Conservation (phyloP, 2,888 invertebrate species). For the Nymphalis c-album region DNA sequence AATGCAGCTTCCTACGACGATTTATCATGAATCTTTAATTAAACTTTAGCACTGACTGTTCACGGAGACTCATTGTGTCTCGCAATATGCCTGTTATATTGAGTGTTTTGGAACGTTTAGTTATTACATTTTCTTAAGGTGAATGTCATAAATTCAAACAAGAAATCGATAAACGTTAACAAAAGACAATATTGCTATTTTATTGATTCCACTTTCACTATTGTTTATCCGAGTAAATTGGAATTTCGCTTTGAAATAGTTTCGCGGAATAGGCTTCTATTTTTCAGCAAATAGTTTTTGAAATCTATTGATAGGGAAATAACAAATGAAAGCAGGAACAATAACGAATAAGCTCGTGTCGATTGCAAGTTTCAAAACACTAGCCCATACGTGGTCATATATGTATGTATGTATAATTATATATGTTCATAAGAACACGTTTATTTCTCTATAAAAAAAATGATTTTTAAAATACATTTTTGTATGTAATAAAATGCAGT, state of each 20-base stretch:
- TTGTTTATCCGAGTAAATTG: slow-evolving; percentile 29
- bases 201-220: slow-evolving; percentile 24
- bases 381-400: background rate
- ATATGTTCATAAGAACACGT: background rate
- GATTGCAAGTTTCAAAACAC: slow-evolving; percentile 8
- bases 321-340: slow-evolving; percentile 20
- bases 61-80: slow-evolving; percentile 65
- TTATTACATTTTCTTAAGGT: slow-evolving; percentile 23
- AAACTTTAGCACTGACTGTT: slow-evolving; percentile 76
- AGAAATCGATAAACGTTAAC: slow-evolving; percentile 13
- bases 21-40: slow-evolving; percentile 82
- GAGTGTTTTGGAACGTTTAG: slow-evolving; percentile 35
- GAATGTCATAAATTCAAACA: slow-evolving; percentile 27
- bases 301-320: slow-evolving; percentile 20
- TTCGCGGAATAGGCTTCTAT: slow-evolving; percentile 11
- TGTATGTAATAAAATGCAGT: background rate
- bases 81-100: slow-evolving; percentile 45
- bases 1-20: slow-evolving; percentile 78
- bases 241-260: slow-evolving; percentile 25
- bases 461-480: too few species aligned
- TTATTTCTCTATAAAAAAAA: too few species aligned
- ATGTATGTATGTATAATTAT: background rate
- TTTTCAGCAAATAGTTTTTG: slow-evolving; percentile 25
- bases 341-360: slow-evolving; percentile 1
- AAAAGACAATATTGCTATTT: slow-evolving; percentile 12